Evolutionary conservation across 2,113 vertebrate genomes (phyloP).

Genomic region (Forbesichthys agassizii): DNA sequence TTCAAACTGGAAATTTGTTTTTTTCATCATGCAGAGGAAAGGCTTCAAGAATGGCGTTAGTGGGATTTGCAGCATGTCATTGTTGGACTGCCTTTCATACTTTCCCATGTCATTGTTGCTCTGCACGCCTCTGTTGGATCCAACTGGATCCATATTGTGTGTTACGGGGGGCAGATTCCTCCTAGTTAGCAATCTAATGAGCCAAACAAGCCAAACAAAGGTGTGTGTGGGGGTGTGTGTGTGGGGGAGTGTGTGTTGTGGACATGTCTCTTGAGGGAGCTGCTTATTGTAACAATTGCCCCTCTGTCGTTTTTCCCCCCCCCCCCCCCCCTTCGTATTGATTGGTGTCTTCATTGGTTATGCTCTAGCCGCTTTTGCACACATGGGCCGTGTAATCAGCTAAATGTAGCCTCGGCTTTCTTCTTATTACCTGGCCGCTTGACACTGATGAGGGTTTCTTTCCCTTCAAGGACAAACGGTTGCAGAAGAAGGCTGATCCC

Average conservation of each 20-base stretch:
- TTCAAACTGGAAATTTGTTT: constrained; percentile 12
- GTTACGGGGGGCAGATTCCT: constrained; percentile 31
- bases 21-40: constrained; percentile 14
- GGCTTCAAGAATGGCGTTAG: constrained; percentile 4
- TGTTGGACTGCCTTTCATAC: constrained; percentile 7
- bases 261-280: constrained; percentile 45
- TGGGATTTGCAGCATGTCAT: neutral
- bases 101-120: constrained; percentile 39
- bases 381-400: constrained; percentile 54
- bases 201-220: constrained; percentile 55
- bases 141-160: constrained; percentile 36
- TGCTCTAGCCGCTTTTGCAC: constrained; percentile 26
- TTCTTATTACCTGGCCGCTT: constrained; percentile 64
- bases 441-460: constrained; percentile 58
- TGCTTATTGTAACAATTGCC: constrained; percentile 54
- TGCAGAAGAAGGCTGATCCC: constrained; percentile 84
- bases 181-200: constrained; percentile 50
- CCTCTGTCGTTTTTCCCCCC: constrained; percentile 24
- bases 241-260: constrained; percentile 11
- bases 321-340: constrained; percentile 36
- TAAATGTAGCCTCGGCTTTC: constrained; percentile 65
- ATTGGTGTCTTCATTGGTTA: constrained; percentile 45
- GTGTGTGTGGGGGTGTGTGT: neutral
- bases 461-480: constrained; percentile 91
- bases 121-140: constrained; percentile 37